Base-by-base conservation (phyloP, 2,888 invertebrate species). In the Catotricha subobsoleta region DNA sequence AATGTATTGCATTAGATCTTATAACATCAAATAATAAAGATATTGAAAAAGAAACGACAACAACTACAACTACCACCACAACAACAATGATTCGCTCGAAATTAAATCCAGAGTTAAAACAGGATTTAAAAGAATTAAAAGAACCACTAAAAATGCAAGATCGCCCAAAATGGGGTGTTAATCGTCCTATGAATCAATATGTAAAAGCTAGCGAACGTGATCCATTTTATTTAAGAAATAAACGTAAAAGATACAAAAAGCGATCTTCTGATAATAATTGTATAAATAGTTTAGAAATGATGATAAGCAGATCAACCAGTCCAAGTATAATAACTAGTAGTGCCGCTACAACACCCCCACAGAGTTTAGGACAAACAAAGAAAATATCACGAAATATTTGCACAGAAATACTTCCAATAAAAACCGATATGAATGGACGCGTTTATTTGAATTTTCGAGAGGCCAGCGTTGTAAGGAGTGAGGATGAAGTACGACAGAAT, bases 181-280 rank as follows among this genome's bases (percentile, higher is more conserved):
- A 79, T 51, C 67, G 76, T 47, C 84, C 86, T 5, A 76, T 76
- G 19, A 80, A 80, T 9, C 77, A 83, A 51, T 88, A 87, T 54
- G 71, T 86, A 44, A 87, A 87, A 54, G 87, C 88, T 61, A 87
- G 87, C 53, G 88, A 88, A 57, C 81, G 87, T 52, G 88, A 88
- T 65, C 83, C 83, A 1, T 75, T 82, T 56, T 84, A 83, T 51
- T 47, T 61, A 45, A 53, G 60, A 13, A 73, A 75, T 45, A 76
- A 76, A 57, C 65, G 75, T 46, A 78, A 80, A 58, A 61, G 76
- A 41, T 65, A 76, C 52, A 73, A 75, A 56, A 67, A 73, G 47
- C 69, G 77, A 2, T 54, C 51, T 6, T 61, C 60, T 2, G 55
- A 60, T 35, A 61, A 62, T 44, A 57, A 61, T 0, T 50, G 58